Percentiles rank a stretch among this genome's conserved stretches.
phyloP scores from a whole-genome alignment of 2,888 invertebrate species.

The Andrena camellia region DNA sequence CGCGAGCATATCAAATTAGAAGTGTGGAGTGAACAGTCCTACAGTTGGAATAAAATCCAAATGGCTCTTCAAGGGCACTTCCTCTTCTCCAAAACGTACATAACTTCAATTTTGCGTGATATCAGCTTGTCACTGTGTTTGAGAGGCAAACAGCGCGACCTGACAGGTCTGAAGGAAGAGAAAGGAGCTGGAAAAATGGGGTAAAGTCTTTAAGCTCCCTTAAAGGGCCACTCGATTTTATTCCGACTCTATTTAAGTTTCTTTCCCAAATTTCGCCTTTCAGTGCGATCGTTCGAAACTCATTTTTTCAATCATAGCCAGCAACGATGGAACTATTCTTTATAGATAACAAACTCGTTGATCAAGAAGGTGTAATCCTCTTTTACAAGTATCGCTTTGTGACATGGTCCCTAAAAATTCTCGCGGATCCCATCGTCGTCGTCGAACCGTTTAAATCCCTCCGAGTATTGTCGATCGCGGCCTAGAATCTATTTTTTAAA shows the following conservation, averaged over 20 bases:
- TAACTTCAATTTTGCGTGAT: neutral
- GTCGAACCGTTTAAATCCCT: neutral
- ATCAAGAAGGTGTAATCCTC: neutral
- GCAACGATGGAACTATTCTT: neutral
- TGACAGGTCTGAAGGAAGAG: neutral
- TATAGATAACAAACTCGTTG: neutral
- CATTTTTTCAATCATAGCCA: neutral
- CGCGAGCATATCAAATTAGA: slow-evolving; percentile 64
- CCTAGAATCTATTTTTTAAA: slow-evolving; percentile 31
- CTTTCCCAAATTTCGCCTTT: neutral
- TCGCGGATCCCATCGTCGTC: neutral
- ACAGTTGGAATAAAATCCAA: neutral
- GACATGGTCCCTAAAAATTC: neutral
- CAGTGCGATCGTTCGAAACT: neutral
- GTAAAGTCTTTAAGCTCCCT: neutral
- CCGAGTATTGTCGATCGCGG: slow-evolving; percentile 6
- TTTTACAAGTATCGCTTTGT: neutral
- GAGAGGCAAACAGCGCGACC: neutral
- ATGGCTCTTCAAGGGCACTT: neutral
- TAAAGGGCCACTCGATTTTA: neutral
- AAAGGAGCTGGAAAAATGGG: neutral
- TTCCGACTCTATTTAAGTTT: neutral
- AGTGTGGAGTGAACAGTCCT: slow-evolving; percentile 61
- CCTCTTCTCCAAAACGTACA: neutral
- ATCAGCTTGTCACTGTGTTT: neutral